Evolutionary conservation across 2,888 invertebrate species (phyloP), one percentile per base, ranked within the genome.

Genomic region (Cryptocephalus moraei): DNA sequence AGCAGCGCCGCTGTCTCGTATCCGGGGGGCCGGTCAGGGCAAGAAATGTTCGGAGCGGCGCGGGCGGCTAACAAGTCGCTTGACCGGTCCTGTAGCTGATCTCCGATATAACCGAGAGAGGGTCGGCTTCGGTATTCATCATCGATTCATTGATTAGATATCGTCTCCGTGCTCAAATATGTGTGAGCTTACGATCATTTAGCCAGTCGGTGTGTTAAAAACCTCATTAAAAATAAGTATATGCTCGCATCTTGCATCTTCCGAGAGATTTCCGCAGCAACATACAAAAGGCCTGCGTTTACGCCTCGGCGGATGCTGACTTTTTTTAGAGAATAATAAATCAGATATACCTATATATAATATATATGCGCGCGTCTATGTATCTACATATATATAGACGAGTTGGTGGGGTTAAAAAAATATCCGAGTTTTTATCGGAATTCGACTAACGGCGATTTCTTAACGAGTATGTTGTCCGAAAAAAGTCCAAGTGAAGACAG

Each of bases 71-170:
- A 42, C 48, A 51, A 64, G 62, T 63, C 62, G 58, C 62, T 58
- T 57, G 63, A 67, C 67, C 67, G 66, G 68, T 66, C 64, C 44
- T 52, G 51, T 49, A 51, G 56, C 58, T 57, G 66, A 65, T 65
- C 64, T 58, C 55, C 57, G 66, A 66, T 66, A 66, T 22, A 22
- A 22, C 60, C 60, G 61, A 50, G 59, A 50, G 59, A 54, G 56
- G 60, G 59, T 60, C 62, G 62, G 52, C 60, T 60, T 64, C 59
- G 58, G 63, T 61, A 66, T 63, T 63, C 64, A 66, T 67, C 66
- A 66, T 66, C 65, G 68, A 68, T 68, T 65, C 67, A 67, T 67
- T 67, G 68, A 67, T 68, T 68, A 68, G 68, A 68, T 68, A 67
- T 63, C 64, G 57, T 60, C 58, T 55, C 55, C 55, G 49, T 57